Conservation (phyloP, 2,113 vertebrate genomes). For the Chinchilla lanigera region DNA sequence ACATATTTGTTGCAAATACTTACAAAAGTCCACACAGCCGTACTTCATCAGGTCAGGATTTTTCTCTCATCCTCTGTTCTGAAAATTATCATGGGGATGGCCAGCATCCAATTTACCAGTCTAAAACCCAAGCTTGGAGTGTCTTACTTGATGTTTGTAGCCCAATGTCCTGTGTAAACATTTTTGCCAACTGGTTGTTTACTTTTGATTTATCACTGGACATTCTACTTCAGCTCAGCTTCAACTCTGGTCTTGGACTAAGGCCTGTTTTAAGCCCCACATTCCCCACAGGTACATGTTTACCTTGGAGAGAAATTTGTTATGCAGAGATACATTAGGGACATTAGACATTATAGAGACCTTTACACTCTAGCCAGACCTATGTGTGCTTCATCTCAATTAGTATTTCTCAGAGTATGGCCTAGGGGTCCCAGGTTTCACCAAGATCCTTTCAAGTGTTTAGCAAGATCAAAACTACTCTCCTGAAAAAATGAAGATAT, state of each 20-base stretch:
- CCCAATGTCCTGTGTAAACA: background rate
- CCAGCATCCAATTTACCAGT: background rate
- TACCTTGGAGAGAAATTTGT: slow-evolving; percentile 41
- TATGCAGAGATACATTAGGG: background rate
- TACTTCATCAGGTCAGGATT: background rate
- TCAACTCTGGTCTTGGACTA: slow-evolving; percentile 29
- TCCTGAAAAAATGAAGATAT: background rate
- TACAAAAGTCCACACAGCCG: background rate
- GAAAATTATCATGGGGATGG: background rate
- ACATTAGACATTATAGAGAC: background rate
- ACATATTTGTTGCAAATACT: background rate
- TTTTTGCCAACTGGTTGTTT: background rate
- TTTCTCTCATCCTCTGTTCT: background rate
- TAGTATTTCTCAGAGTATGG: background rate
- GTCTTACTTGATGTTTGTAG: background rate
- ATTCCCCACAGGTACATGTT: slow-evolving; percentile 28
- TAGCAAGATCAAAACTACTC: background rate
- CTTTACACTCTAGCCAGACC: background rate
- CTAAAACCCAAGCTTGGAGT: background rate
- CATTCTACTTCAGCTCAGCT: slow-evolving; percentile 8
- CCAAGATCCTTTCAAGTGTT: background rate
- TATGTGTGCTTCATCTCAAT: background rate
- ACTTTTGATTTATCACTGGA: slow-evolving; percentile 24
- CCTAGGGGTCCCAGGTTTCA: background rate
- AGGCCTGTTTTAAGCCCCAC: slow-evolving; percentile 23